phyloP scores from a whole-genome alignment of 2,797 vertebrate species.

The Carapus acus region DNA sequence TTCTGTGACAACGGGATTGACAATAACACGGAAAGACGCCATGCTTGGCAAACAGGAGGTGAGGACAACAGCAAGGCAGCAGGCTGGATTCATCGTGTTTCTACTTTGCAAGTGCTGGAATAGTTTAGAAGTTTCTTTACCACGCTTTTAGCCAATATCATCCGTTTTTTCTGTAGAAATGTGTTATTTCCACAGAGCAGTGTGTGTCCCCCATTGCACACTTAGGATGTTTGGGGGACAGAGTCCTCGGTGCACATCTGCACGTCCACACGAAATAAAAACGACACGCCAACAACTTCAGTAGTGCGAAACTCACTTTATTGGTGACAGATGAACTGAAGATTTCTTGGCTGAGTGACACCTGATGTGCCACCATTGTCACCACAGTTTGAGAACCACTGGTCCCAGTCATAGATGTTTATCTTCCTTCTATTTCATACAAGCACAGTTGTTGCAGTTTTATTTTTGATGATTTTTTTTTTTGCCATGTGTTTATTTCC shows the following conservation, averaged over 20 bases:
- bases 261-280: background rate
- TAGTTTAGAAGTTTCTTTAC: too few species aligned
- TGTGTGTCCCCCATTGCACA: too few species aligned
- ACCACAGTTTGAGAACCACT: background rate
- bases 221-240: too few species aligned
- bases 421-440: conserved; percentile 33
- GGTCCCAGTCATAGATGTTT: background rate
- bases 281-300: background rate
- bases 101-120: too few species aligned
- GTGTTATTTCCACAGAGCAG: background rate
- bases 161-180: background rate
- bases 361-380: background rate
- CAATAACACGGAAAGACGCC: background rate
- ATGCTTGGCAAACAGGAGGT: background rate
- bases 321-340: background rate
- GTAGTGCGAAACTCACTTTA: background rate
- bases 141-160: too few species aligned
- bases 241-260: too few species aligned
- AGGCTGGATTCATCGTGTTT: background rate
- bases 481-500: conserved; percentile 12
- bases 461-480: conserved; percentile 32
- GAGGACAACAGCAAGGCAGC: conserved; percentile 1
- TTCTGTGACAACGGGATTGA: background rate
- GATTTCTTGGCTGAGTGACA: background rate
- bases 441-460: background rate